These are phyloP conservation scores for Invenusta paracnida DNA, from an alignment of 2,888 invertebrate species.

Conservation along the genomic window DNA sequence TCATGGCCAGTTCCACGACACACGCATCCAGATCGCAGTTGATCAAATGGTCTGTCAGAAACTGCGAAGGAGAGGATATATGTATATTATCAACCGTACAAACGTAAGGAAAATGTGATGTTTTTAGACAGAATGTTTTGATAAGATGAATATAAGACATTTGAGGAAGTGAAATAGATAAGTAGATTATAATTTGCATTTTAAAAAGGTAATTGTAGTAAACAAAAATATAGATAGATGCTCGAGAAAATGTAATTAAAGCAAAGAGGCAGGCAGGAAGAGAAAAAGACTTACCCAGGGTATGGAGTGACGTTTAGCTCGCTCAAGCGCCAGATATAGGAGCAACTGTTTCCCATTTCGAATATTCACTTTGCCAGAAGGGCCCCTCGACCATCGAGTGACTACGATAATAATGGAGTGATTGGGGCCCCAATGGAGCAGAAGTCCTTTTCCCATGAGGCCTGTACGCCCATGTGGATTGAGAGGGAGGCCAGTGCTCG, in stretches of 20 bases:
- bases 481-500: constrained; percentile 50
- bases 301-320: constrained; percentile 41
- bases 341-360: constrained; percentile 34
- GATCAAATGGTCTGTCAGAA: constrained; percentile 32
- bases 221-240: no score
- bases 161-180: no score
- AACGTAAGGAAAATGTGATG: no score
- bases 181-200: no score
- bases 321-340: constrained; percentile 40
- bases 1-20: constrained; percentile 36
- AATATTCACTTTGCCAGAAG: constrained; percentile 14
- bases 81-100: no score
- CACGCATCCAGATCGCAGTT: constrained; percentile 39
- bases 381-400: constrained; percentile 49
- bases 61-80: neutral
- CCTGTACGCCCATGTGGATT: constrained; percentile 57
- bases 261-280: no score
- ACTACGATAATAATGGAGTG: constrained; percentile 52
- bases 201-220: no score
- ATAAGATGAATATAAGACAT: no score
- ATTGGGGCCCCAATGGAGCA: constrained; percentile 57
- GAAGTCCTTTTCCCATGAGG: constrained; percentile 51
- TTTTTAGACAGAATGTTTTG: no score
- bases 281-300: constrained; percentile 45
- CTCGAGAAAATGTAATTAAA: no score